Evolutionary conservation across 2,888 invertebrate species (phyloP).

Genomic region (Patella pellucida): DNA sequence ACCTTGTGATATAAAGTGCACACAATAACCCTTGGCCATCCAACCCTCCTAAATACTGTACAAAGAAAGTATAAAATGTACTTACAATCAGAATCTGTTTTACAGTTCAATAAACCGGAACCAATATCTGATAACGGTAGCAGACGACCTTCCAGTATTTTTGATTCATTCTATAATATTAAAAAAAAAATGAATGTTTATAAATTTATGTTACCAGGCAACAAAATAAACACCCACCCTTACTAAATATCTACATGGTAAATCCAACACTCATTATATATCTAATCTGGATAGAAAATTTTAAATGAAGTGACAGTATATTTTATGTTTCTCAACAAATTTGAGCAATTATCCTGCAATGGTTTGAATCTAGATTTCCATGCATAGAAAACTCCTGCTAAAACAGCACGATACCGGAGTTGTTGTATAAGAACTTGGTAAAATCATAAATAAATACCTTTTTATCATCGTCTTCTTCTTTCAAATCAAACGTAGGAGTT

Average conservation of each 20-base stretch:
- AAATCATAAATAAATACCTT: conserved; percentile 20
- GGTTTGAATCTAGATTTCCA: no score
- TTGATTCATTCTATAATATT: not conserved
- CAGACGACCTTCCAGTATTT: conserved; percentile 3
- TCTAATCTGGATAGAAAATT: no score
- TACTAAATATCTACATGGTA: no score
- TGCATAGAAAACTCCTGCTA: no score
- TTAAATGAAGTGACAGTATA: no score
- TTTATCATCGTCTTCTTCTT: conserved; percentile 35
- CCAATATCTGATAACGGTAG: conserved; percentile 13
- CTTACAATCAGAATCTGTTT: conserved; percentile 16
- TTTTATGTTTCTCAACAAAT: no score
- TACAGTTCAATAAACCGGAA: not conserved
- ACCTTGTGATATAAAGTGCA: no score
- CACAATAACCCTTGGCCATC: not conserved
- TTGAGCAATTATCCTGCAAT: no score
- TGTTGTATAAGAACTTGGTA: not conserved
- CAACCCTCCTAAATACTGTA: not conserved
- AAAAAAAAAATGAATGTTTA: not conserved
- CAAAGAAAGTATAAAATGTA: not conserved
- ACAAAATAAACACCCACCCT: no score
- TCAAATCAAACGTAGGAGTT: conserved; percentile 82
- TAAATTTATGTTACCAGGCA: no score
- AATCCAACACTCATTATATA: no score
- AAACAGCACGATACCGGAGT: no score